Evolutionary conservation across 1,140 invertebrate species (phyloP), one percentile per base, ranked within the genome.

Genomic region (Chymomyza costata): DNA sequence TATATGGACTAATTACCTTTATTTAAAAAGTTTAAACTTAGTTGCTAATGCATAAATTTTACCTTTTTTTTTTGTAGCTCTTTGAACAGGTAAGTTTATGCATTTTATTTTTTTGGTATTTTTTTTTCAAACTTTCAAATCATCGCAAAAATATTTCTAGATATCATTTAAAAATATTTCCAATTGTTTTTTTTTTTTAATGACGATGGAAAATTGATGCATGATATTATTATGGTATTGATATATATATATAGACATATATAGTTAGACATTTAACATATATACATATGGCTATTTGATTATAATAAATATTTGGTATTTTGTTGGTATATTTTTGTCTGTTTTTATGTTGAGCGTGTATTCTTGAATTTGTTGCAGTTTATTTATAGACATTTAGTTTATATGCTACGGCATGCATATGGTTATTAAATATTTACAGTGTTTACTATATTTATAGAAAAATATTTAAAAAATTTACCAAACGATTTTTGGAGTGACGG

Each of bases 281-380:
- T 44, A 61, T 46, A 31, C 25, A 32, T 46, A 45, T 38, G 18
- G 11, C n/a, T 37, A 53, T 44, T 28, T 47, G 38, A 51, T 35
- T 54, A 35, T 38, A n/a, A 18, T 48, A 25, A 48, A 58, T 54
- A 31, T 17, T 31, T 41, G 11, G 15, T 62, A 44, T 21, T 60
- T 18, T 64, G 67, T 74, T 70, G 71, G 70, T 78, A 78, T 76
- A 78, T 78, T 76, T 78, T 74, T 73, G 69, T 57, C 21, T 39
- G 39, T 55, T 71, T 43, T 65, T 37, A 61, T 71, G 60, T 19
- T 61, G 67, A 61, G 18, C 14, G 62, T 71, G 55, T 71, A 30
- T 63, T 32, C n/a, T 52, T 38, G 11, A 58, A 16, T 14, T 47
- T 6, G 37, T 54, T 43, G 35, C 1, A 11, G 16, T 41, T 21